These are phyloP conservation scores for Tympanuchus pallidicinctus DNA, from an alignment of 2,113 vertebrate genomes.

Conservation along the genomic window DNA sequence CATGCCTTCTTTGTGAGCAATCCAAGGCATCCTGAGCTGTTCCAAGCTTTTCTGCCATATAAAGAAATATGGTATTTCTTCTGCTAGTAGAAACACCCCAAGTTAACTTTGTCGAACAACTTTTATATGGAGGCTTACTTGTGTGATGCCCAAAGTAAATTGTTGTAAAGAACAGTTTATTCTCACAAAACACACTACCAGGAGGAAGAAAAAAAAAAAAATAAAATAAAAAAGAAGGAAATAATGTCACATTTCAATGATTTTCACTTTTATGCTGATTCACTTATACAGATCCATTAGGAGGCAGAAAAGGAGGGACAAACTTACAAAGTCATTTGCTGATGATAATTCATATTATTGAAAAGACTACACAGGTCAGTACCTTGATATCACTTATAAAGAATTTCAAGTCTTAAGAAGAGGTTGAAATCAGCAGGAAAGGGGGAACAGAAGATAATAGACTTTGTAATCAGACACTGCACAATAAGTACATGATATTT, in stretches of 20 bases:
- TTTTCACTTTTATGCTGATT: not conserved
- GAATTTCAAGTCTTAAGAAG: not conserved
- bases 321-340: not conserved
- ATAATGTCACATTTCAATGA: not conserved
- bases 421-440: not conserved
- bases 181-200: not conserved
- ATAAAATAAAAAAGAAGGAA: not conserved
- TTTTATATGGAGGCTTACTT: not conserved
- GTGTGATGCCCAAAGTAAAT: not conserved
- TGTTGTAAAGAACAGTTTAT: not conserved
- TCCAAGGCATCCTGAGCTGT: not conserved
- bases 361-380: not conserved
- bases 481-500: not conserved
- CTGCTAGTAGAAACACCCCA: not conserved
- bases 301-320: not conserved
- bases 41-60: not conserved
- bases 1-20: not conserved
- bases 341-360: not conserved
- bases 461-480: not conserved
- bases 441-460: not conserved
- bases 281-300: not conserved
- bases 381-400: not conserved
- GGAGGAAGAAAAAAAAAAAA: too few relatives aligned
- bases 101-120: not conserved
- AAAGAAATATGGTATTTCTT: not conserved